Conservation (phyloP, 2,113 vertebrate species). For the Otolemur garnettii region DNA sequence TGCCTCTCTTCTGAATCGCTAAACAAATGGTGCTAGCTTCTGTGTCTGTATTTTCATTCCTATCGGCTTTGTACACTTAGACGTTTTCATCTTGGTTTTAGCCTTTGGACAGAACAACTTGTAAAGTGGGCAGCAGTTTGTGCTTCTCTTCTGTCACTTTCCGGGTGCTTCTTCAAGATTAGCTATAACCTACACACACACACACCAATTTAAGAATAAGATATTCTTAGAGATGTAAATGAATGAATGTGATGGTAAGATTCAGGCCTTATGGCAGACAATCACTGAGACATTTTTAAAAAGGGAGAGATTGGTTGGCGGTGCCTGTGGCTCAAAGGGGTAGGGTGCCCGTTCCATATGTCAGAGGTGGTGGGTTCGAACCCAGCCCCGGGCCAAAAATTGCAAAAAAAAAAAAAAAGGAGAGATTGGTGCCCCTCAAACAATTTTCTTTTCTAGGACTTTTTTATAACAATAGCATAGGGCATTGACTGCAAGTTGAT, state of each 20-base stretch:
- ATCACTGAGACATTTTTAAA: not conserved
- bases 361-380: no score
- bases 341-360: no score
- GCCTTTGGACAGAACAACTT: not conserved
- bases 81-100: not conserved
- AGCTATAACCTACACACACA: not conserved
- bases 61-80: not conserved
- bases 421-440: not conserved
- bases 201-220: not conserved
- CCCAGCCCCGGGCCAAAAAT: no score
- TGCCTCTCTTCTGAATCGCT: not conserved
- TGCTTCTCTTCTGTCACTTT: not conserved
- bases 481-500: not conserved
- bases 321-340: no score
- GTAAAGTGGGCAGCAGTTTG: not conserved
- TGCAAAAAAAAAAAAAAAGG: not conserved
- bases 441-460: not conserved
- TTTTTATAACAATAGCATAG: not conserved
- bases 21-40: not conserved
- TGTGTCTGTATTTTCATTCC: not conserved
- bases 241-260: not conserved
- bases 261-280: not conserved
- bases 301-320: not conserved
- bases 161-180: not conserved
- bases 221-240: not conserved